Percentiles rank a stretch among this genome's conserved stretches.
Evolutionary conservation across 1,140 invertebrate species (phyloP).

Genomic region (Lordiphosa collinella): DNA sequence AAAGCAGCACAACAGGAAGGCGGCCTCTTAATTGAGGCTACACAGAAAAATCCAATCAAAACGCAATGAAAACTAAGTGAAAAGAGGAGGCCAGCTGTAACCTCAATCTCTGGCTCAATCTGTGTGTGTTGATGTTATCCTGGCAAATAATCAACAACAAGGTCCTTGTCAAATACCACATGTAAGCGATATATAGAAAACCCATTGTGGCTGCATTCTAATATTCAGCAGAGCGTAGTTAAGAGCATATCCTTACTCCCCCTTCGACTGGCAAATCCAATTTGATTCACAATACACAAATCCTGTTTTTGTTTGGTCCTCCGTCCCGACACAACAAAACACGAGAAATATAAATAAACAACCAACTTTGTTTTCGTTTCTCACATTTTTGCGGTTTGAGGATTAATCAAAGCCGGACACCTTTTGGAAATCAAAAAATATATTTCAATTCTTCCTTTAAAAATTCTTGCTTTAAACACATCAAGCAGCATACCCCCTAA

Average conservation of each 20-base stretch:
- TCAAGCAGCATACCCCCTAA: slow-evolving; percentile 20
- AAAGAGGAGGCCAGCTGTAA: slow-evolving; percentile 24
- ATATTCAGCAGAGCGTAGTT: slow-evolving; percentile 49
- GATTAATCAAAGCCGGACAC: too few species aligned
- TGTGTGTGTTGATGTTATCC: slow-evolving; percentile 60
- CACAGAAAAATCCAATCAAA: slow-evolving; percentile 74
- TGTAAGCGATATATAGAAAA: slow-evolving; percentile 61
- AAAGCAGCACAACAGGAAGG: slow-evolving; percentile 3
- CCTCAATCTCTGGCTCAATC: slow-evolving; percentile 8
- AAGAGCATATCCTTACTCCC: slow-evolving; percentile 29
- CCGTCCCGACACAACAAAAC: slow-evolving; percentile 10
- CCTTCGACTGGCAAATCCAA: slow-evolving; percentile 51
- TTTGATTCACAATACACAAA: slow-evolving; percentile 63
- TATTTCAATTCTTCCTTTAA: background rate
- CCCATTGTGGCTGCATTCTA: slow-evolving; percentile 23
- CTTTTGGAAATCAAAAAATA: too few species aligned
- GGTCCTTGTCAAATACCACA: slow-evolving; percentile 60
- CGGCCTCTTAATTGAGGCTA: slow-evolving; percentile 63
- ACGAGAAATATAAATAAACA: slow-evolving; percentile 26
- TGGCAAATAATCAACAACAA: slow-evolving; percentile 71
- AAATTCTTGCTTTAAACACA: slow-evolving; percentile 8
- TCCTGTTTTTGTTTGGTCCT: slow-evolving; percentile 64
- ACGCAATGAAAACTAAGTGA: slow-evolving; percentile 64
- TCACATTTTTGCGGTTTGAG: too few species aligned
- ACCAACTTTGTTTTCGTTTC: slow-evolving; percentile 5